These are phyloP conservation scores for Eolophus roseicapilla DNA, from an alignment of 2,113 vertebrate genomes.

Conservation along the genomic window DNA sequence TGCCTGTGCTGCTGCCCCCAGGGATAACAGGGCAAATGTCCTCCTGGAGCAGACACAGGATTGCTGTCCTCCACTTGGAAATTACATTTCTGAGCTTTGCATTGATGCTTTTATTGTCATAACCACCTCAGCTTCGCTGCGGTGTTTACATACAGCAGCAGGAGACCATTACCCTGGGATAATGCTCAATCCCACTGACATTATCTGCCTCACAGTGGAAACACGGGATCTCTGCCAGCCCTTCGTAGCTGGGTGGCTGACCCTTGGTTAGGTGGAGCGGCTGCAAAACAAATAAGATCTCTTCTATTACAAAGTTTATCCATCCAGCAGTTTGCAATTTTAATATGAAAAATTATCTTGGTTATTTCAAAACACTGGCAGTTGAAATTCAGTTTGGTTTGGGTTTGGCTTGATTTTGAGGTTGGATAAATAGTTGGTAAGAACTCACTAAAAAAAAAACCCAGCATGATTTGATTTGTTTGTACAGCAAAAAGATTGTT, in stretches of 20 bases:
- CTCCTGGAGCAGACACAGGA: rapidly evolving
- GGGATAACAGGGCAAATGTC: rapidly evolving
- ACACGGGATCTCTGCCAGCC: background rate
- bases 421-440: slow-evolving; percentile 29
- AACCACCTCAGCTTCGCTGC: background rate
- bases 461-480: slow-evolving; percentile 42
- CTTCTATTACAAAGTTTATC: background rate
- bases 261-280: background rate
- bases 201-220: background rate
- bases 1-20: background rate
- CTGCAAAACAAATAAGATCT: background rate
- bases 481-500: background rate
- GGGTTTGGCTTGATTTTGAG: background rate
- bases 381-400: background rate
- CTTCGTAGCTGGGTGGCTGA: background rate
- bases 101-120: background rate
- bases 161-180: background rate
- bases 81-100: background rate
- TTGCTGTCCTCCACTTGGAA: rapidly evolving
- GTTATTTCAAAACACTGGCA: background rate
- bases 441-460: slow-evolving; percentile 23
- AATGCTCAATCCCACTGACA: background rate
- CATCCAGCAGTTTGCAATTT: background rate
- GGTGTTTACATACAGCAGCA: background rate
- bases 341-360: background rate